These are phyloP conservation scores for Xiphorhynchus erythropygius DNA, from an alignment of 2,797 vertebrate species.

Conservation along the genomic window DNA sequence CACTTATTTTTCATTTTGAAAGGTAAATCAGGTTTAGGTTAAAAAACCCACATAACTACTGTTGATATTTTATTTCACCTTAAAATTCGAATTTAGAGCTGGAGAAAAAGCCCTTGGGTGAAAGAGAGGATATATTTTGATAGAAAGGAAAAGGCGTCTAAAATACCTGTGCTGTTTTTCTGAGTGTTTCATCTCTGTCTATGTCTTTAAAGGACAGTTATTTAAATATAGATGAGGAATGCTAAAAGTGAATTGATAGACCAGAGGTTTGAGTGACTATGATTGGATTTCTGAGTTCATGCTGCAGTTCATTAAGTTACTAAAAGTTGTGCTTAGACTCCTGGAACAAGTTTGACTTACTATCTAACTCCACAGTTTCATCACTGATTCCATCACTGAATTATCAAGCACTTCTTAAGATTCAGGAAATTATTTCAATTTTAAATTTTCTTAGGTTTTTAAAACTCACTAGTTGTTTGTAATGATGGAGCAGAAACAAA, in stretches of 20 bases:
- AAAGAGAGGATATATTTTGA: neutral
- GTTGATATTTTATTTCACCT: neutral
- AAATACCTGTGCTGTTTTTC: neutral
- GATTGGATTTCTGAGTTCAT: neutral
- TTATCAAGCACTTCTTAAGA: neutral
- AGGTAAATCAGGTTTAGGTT: neutral
- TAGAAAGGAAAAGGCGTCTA: neutral
- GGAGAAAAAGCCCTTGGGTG: neutral
- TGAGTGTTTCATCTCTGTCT: neutral
- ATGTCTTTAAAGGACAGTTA: neutral
- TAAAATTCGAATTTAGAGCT: neutral
- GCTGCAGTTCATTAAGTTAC: neutral
- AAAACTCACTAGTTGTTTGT: neutral
- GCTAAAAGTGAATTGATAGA: neutral
- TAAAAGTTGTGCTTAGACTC: neutral
- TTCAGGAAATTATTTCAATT: neutral
- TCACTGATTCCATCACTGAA: neutral
- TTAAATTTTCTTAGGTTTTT: neutral
- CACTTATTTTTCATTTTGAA: neutral
- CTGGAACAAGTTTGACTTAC: neutral
- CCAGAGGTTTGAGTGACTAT: neutral
- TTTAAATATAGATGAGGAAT: neutral
- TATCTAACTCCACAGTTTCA: neutral
- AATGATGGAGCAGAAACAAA: neutral
- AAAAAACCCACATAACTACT: neutral